phyloP scores from a whole-genome alignment of 2,113 vertebrate species.

The Phalacrocorax carbo region DNA sequence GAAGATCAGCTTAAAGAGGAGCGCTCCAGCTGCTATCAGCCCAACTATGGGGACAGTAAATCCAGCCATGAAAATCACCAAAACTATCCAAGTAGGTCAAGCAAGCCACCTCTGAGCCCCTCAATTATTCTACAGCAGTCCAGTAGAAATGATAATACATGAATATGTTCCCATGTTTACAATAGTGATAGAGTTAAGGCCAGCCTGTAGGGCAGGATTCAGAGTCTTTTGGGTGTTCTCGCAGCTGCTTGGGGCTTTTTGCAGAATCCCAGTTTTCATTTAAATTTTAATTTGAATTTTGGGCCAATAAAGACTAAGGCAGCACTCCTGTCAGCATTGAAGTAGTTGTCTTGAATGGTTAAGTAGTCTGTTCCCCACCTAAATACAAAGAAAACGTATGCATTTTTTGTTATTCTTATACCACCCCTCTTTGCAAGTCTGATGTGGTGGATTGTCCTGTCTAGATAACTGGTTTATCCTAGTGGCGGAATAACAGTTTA shows the following conservation, averaged over 20 bases:
- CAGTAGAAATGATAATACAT: neutral
- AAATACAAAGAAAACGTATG: neutral
- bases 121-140: neutral
- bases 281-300: neutral
- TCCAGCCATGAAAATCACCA: constrained; percentile 90
- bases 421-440: neutral
- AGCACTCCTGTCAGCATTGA: neutral
- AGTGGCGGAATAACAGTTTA: neutral
- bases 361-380: neutral
- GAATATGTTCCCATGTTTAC: neutral
- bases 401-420: neutral
- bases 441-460: neutral
- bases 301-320: neutral
- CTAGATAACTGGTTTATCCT: neutral
- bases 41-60: constrained; percentile 65
- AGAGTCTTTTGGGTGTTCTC: neutral
- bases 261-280: neutral
- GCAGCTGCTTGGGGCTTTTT: neutral
- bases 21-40: constrained; percentile 72
- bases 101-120: neutral
- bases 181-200: neutral
- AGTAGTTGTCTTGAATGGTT: neutral
- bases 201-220: neutral
- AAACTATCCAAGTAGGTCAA: constrained; percentile 91
- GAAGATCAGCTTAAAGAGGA: constrained; percentile 91